These are phyloP conservation scores for Takifugu ocellatus DNA, from an alignment of 2,797 vertebrate genomes.

Conservation along the genomic window DNA sequence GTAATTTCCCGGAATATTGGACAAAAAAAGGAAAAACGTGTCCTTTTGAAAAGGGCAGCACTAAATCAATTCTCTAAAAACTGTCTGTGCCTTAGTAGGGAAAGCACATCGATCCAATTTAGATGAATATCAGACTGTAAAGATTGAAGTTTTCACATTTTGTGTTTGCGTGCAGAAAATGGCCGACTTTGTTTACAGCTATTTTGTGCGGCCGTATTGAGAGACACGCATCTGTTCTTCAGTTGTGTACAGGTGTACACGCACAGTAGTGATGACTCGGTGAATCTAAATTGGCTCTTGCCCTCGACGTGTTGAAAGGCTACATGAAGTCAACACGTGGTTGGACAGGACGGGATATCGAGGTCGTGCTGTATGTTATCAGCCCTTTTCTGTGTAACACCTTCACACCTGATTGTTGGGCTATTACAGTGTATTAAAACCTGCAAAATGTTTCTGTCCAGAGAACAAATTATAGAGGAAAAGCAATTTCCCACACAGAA, in stretches of 20 bases:
- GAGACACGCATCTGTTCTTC: constrained; percentile 6
- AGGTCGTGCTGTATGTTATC: constrained; percentile 14
- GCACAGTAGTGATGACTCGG: constrained; percentile 18
- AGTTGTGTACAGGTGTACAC: constrained; percentile 12
- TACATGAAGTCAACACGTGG: constrained; percentile 4
- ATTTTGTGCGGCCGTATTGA: neutral
- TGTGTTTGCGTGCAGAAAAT: constrained; percentile 1
- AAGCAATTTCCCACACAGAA: constrained; percentile 23
- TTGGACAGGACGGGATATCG: constrained; percentile 17
- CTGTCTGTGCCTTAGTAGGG: constrained; percentile 1
- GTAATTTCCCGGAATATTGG: too few species aligned
- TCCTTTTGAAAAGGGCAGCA: constrained; percentile 9
- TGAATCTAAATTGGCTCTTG: constrained; percentile 29
- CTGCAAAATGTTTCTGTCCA: constrained; percentile 16
- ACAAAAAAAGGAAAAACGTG: neutral
- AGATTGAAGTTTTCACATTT: constrained; percentile 8
- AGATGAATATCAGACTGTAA: constrained; percentile 28
- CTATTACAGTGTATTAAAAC: constrained; percentile 17
- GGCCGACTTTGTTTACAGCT: constrained; percentile 10
- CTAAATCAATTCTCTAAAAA: constrained; percentile 28
- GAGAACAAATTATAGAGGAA: constrained; percentile 12
- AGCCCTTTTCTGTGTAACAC: constrained; percentile 21
- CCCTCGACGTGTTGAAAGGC: constrained; percentile 1
- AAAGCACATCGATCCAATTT: constrained; percentile 15
- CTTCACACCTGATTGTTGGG: constrained; percentile 18